Evolutionary conservation across 2,888 invertebrate species (phyloP).

Genomic region (Liodrosophila aerea): DNA sequence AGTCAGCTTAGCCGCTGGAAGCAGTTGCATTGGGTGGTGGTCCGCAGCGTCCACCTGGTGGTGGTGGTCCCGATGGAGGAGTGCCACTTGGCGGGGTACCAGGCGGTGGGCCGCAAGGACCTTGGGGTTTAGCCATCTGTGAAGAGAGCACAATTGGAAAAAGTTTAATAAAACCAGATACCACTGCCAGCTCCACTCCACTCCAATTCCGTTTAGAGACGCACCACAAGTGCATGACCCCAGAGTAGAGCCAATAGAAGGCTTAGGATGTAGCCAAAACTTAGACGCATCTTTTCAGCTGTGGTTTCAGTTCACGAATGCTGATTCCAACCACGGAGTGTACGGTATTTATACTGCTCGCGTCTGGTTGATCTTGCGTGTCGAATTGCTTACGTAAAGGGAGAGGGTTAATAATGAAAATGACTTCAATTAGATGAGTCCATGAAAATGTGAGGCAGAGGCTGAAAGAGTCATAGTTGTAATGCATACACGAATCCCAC

Average conservation of each 20-base stretch:
- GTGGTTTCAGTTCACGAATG: slow-evolving; percentile 18
- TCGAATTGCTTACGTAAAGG: slow-evolving; percentile 29
- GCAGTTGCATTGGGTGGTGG: slow-evolving; percentile 47
- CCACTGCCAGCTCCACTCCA: too few relatives aligned
- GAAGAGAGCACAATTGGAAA: too few relatives aligned
- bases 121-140: slow-evolving; percentile 52
- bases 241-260: slow-evolving; percentile 31
- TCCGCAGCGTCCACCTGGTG: slow-evolving; percentile 47
- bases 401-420: background rate
- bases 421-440: too few relatives aligned
- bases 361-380: slow-evolving; percentile 31
- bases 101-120: slow-evolving; percentile 57
- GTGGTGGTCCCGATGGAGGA: slow-evolving; percentile 57
- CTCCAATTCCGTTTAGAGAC: too few relatives aligned
- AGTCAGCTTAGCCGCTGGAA: slow-evolving; percentile 37
- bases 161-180: background rate
- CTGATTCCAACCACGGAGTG: background rate
- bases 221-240: slow-evolving; percentile 49
- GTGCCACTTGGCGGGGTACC: slow-evolving; percentile 56
- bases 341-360: slow-evolving; percentile 19
- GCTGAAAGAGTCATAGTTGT: too few relatives aligned
- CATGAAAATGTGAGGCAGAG: too few relatives aligned
- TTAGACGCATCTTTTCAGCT: slow-evolving; percentile 43
- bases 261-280: slow-evolving; percentile 25
- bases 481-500: too few relatives aligned